Percentiles rank a stretch among this genome's conserved stretches.
These are phyloP conservation scores for Cynaeus angustus DNA, from an alignment of 2,888 invertebrate genomes.

Conservation along the genomic window DNA sequence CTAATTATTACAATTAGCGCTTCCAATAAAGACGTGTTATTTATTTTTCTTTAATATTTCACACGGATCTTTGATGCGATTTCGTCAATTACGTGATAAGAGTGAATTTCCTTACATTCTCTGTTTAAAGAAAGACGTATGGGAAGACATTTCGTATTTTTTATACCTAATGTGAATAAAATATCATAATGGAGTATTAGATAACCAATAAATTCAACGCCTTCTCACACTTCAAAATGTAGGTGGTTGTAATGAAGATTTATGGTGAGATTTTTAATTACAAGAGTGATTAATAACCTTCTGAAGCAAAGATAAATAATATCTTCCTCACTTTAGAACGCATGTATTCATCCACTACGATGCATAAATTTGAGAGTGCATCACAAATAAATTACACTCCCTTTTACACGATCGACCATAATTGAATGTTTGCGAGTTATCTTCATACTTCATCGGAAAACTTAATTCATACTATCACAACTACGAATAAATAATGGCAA, in stretches of 20 bases:
- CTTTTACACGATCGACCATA: not conserved
- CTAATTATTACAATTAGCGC: constrained; percentile 44
- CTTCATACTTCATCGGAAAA: not conserved
- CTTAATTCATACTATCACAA: not conserved
- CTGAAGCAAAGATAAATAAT: constrained; percentile 35
- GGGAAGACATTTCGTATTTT: constrained; percentile 24
- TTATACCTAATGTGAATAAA: constrained; percentile 3
- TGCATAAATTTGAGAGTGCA: constrained; percentile 19
- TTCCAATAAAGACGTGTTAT: constrained; percentile 36
- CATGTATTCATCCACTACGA: constrained; percentile 14
- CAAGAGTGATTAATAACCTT: constrained; percentile 36
- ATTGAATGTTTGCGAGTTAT: not conserved
- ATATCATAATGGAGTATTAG: constrained; percentile 33
- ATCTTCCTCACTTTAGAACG: constrained; percentile 40
- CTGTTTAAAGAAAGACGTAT: constrained; percentile 8
- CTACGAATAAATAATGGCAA: not conserved
- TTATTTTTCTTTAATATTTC: constrained; percentile 29
- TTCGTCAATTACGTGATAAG: constrained; percentile 36
- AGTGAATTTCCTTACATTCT: constrained; percentile 4
- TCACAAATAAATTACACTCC: constrained; percentile 15
- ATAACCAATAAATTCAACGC: constrained; percentile 45
- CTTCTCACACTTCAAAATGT: constrained; percentile 42
- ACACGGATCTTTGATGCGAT: constrained; percentile 32
- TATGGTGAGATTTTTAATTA: constrained; percentile 44
- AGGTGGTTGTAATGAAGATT: constrained; percentile 45